Percentiles rank a stretch among this genome's conserved stretches.
Conservation (phyloP, 2,797 vertebrate genomes). For the Podarcis lilfordi region DNA sequence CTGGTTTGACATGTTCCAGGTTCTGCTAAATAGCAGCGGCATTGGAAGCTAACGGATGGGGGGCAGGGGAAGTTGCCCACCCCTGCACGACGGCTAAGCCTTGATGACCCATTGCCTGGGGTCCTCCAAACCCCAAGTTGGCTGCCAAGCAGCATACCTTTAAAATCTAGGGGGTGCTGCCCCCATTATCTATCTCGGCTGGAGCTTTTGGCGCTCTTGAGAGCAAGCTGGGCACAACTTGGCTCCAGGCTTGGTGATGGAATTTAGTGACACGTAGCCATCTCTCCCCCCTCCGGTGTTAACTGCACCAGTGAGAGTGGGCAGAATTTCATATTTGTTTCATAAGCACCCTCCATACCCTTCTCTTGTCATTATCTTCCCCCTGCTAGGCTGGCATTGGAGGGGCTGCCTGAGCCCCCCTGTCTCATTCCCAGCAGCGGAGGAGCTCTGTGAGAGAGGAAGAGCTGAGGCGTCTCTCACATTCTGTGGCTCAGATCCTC, state of each 20-base stretch:
- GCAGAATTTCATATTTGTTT: neutral
- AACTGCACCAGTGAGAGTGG: neutral
- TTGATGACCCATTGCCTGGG: neutral
- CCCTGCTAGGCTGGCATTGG: rapidly evolving
- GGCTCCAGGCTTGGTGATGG: neutral
- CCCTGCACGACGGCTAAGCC: neutral
- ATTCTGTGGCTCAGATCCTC: slow-evolving; percentile 45
- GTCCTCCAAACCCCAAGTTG: neutral
- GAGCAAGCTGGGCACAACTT: neutral
- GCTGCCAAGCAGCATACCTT: neutral
- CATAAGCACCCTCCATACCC: neutral
- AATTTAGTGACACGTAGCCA: neutral
- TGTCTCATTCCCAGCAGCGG: neutral
- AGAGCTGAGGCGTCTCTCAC: slow-evolving; percentile 19
- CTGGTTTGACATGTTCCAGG: slow-evolving; percentile 49
- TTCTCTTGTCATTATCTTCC: rapidly evolving
- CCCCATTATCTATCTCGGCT: neutral
- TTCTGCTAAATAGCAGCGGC: slow-evolving; percentile 8
- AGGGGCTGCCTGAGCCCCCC: neutral
- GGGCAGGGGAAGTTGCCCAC: neutral
- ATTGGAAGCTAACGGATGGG: slow-evolving; percentile 19
- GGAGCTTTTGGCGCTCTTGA: neutral
- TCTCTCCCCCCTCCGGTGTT: no score
- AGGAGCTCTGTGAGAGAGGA: rapidly evolving
- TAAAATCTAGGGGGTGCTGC: no score